phyloP scores from a whole-genome alignment of 2,888 invertebrate genomes.

The Tuta absoluta region DNA sequence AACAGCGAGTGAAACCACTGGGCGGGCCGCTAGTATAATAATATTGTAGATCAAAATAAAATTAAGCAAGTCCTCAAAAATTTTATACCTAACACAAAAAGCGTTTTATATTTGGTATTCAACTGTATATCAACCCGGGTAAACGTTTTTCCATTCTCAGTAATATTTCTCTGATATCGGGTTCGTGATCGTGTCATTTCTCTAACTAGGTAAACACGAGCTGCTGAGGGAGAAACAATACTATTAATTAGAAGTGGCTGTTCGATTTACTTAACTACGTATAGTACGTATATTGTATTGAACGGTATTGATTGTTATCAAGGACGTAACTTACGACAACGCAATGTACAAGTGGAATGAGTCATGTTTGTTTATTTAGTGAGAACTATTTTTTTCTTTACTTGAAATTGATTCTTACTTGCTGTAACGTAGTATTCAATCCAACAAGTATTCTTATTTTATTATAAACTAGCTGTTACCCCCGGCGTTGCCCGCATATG shows the following conservation, averaged over 20 bases:
- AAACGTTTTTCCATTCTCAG: not conserved
- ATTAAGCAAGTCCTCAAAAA: too few species aligned
- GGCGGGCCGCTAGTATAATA: too few species aligned
- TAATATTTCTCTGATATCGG: not conserved
- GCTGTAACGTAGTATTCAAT: not conserved
- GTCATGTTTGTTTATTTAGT: slow-evolving; percentile 3
- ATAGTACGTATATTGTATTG: not conserved
- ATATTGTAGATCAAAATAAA: too few species aligned
- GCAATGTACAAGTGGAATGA: slow-evolving; percentile 2
- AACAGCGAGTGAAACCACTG: too few species aligned
- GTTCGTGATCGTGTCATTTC: not conserved
- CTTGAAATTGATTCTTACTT: not conserved
- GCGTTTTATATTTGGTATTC: too few species aligned
- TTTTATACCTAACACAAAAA: too few species aligned
- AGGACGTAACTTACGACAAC: slow-evolving; percentile 11
- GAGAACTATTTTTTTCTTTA: not conserved
- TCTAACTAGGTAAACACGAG: not conserved
- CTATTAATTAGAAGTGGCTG: not conserved
- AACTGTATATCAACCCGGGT: too few species aligned
- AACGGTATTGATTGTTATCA: slow-evolving; percentile 16
- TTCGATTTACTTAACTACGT: slow-evolving; percentile 1
- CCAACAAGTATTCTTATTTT: too few species aligned
- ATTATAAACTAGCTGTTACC: too few species aligned
- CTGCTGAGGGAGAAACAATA: not conserved
- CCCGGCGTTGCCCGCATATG: too few species aligned